A percentile compares a stretch with the other conserved stretches of the same genome.
phyloP scores from a whole-genome alignment of 2,113 vertebrate species.

The Chamaetylas fuelleborni region DNA sequence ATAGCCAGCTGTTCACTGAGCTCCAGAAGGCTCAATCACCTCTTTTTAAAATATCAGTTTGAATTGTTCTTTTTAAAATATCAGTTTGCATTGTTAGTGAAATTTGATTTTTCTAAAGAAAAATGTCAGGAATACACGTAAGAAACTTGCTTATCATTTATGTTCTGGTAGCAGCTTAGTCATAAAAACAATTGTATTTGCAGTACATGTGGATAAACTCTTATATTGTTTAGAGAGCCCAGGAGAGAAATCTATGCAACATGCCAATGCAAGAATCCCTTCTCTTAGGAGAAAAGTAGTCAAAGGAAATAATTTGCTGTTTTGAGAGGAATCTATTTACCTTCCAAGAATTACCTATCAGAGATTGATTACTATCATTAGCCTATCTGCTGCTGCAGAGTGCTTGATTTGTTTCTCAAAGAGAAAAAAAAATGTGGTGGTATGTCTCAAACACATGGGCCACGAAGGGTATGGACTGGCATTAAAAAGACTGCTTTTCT shows the following conservation, averaged over 20 bases:
- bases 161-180: not conserved
- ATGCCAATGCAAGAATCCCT: not conserved
- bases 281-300: not conserved
- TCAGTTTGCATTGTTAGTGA: not conserved
- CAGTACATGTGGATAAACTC: not conserved
- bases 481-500: not conserved
- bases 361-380: not conserved
- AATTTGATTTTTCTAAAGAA: constrained; percentile 19
- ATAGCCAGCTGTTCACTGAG: not conserved
- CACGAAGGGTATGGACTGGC: not conserved
- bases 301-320: not conserved
- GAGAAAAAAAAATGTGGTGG: not conserved
- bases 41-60: not conserved
- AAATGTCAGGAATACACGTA: not conserved
- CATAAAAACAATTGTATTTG: not conserved
- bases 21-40: not conserved
- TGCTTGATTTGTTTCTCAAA: not conserved
- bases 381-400: not conserved
- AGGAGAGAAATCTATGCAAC: not conserved
- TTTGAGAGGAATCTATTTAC: not conserved
- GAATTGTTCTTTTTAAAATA: not conserved
- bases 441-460: not conserved
- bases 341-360: not conserved
- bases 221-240: constrained; percentile 7
- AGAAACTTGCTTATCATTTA: not conserved